These are phyloP conservation scores for Enteromius unitaeniatus DNA, from an alignment of 2,797 vertebrate species.

Conservation along the genomic window DNA sequence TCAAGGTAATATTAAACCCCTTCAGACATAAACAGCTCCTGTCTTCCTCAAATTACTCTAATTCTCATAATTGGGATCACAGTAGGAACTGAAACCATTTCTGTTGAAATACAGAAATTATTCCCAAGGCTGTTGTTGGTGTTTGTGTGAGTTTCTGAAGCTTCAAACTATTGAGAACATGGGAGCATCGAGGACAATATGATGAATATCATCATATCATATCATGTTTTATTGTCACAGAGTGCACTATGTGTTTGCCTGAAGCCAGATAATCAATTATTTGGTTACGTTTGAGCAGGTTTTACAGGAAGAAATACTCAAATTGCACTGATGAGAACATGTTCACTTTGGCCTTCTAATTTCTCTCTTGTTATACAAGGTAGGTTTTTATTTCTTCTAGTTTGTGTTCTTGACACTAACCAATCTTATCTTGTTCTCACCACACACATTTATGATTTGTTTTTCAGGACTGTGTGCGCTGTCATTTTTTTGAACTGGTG, in stretches of 20 bases:
- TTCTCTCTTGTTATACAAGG: not conserved
- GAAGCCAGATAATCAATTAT: not conserved
- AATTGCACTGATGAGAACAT: not conserved
- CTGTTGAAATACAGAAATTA: not conserved
- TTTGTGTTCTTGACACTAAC: not conserved
- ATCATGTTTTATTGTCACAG: not conserved
- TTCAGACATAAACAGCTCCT: not conserved
- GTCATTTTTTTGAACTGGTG: not conserved
- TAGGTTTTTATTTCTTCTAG: not conserved
- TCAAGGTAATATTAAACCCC: not conserved
- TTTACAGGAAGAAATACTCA: constrained; percentile 4
- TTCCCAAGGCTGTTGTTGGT: not conserved
- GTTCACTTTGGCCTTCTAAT: not conserved
- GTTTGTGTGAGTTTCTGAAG: not conserved
- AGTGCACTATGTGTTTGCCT: not conserved
- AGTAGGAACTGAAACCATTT: not conserved
- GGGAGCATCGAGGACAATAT: not conserved
- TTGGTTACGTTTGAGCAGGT: not conserved
- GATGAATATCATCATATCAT: not conserved
- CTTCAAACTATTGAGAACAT: not conserved
- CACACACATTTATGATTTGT: not conserved
- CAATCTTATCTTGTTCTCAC: not conserved
- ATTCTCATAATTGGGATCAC: not conserved
- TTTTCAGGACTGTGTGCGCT: not conserved
- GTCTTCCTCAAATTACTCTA: not conserved